Evolutionary conservation across 2,797 vertebrate genomes (phyloP).

Genomic region (Valencia hispanica): DNA sequence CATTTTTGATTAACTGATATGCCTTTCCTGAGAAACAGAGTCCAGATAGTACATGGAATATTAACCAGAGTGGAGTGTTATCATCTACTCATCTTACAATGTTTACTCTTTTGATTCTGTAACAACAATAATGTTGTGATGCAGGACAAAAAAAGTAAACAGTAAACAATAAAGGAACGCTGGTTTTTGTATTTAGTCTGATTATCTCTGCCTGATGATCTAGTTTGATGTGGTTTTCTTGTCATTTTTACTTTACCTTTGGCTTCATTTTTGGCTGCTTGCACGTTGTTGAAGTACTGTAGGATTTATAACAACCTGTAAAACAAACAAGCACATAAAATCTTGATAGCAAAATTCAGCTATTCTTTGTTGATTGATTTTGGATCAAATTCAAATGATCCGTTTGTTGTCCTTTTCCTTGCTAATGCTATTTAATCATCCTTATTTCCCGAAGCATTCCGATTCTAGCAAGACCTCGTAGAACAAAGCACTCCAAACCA

Average conservation of each 20-base stretch:
- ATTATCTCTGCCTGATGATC: not conserved
- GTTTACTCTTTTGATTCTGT: not conserved
- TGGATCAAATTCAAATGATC: not conserved
- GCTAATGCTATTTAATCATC: not conserved
- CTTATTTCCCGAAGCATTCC: not conserved
- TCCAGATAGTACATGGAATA: not conserved
- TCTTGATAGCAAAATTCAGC: not conserved
- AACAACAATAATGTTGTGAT: no score
- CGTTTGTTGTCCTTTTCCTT: not conserved
- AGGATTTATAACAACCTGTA: not conserved
- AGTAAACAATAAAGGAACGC: not conserved
- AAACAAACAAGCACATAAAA: not conserved
- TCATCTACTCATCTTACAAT: not conserved
- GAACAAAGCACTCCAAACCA: constrained; percentile 12
- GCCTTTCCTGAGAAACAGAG: no score
- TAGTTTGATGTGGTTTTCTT: not conserved
- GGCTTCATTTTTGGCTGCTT: not conserved
- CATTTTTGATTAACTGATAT: no score
- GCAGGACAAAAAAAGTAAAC: not conserved
- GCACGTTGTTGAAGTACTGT: not conserved
- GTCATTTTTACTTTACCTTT: not conserved
- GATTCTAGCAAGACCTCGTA: not conserved
- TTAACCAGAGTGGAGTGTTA: not conserved
- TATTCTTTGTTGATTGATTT: not conserved
- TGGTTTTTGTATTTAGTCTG: not conserved